Conservation (phyloP, 1,140 invertebrate species). For the Fopius arisanus region DNA sequence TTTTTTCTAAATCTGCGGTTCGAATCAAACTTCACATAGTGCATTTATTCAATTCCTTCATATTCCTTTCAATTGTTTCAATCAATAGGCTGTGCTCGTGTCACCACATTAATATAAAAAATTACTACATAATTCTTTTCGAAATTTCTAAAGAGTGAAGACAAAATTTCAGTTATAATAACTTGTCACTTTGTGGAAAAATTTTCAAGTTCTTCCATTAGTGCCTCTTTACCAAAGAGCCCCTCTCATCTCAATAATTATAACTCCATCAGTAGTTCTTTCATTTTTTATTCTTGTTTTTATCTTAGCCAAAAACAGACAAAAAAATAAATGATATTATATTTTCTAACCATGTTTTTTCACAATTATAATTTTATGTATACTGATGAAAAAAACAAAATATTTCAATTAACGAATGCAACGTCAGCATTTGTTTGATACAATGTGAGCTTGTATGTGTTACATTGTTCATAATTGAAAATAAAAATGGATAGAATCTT, state of each 20-base stretch:
- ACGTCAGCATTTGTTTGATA: constrained; percentile 35
- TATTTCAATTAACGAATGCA: constrained; percentile 27
- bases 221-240: not conserved
- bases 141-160: not conserved
- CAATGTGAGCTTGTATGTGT: constrained; percentile 36
- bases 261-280: too few relatives aligned
- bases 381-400: constrained; percentile 20
- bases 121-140: not conserved
- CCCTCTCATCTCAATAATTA: not conserved
- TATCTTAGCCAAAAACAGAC: too few relatives aligned
- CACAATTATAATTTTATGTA: not conserved
- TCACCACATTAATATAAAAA: too few relatives aligned
- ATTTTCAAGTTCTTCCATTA: not conserved
- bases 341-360: not conserved
- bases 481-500: too few relatives aligned
- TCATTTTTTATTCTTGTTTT: not conserved
- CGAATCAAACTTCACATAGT: too few relatives aligned
- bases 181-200: not conserved
- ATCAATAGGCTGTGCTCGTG: too few relatives aligned
- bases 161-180: not conserved
- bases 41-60: too few relatives aligned
- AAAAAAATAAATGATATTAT: too few relatives aligned
- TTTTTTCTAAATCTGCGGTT: not conserved
- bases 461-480: too few relatives aligned
- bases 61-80: too few relatives aligned